Base-by-base conservation (phyloP, 2,113 vertebrate species). In the Amazona guildingii region DNA sequence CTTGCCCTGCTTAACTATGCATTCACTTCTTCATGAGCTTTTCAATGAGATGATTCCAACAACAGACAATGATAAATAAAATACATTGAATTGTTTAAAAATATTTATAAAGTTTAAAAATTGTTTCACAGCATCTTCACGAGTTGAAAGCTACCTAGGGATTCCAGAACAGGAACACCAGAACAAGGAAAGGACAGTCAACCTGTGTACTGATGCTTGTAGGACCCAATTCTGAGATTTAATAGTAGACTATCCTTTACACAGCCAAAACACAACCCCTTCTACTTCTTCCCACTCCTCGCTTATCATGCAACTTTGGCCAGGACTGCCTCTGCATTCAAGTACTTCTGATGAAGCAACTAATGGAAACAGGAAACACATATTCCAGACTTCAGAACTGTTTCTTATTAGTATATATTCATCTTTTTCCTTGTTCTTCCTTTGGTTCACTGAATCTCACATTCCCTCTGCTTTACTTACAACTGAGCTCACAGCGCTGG, bases 331-430 rank as follows among this genome's bases (percentile, higher is more conserved):
- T 88, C 76, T 95, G 76, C 68, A 55, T 84, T 88, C 72, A 88
- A 96, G 55, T 75, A 81, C 73, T 92, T 88, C 68, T 83, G 79
- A 93, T 44, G 79, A 95, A 92, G 20, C 69, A 19, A 90, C 75
- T 92, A 48, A 94, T 74, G 90, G 88, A 94, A 97, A 95, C 96
- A 96, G 94, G 94, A 96, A 96, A 93, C 74, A 84, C 75, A 94
- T 68, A 95, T 73, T 85, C 76, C 83, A 88, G 55, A 66, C 54
- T 86, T 33, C 86, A 92, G 76, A 88, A 92, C 73, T 54, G 55
- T 46, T 62, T 95, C 88, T 83, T 90, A 62, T 67, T 92, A 93
- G 86, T 77, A 90, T 66, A 94, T 67, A 93, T 90, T 95, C 46
- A 94, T 79, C 55, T 31, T 90, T 82, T 67, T 67, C n/a, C 72